Conservation (phyloP, 2,888 invertebrate genomes). For the Caenorhabditis sp. region DNA sequence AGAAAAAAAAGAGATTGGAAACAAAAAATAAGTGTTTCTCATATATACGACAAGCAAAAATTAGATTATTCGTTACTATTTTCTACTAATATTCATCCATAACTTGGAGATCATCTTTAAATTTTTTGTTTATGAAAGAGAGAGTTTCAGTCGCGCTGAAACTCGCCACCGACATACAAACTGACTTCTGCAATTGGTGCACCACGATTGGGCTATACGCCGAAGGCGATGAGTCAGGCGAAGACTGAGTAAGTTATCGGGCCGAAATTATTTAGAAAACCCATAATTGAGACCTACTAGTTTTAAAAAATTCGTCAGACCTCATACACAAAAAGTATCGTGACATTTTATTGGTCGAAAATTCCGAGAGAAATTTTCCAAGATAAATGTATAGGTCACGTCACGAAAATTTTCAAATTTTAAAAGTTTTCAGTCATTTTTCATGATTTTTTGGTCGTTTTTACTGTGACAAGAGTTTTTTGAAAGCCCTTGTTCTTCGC, state of each 20-base stretch:
- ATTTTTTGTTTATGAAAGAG: neutral
- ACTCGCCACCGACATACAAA: slow-evolving; percentile 22
- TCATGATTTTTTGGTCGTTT: no score
- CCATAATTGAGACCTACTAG: no score
- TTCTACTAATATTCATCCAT: neutral
- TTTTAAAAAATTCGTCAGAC: no score
- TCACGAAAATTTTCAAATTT: no score
- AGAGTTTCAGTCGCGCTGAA: slow-evolving; percentile 23
- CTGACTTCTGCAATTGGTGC: slow-evolving; percentile 43
- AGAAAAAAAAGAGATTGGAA: neutral
- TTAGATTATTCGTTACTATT: neutral
- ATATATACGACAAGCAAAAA: no score
- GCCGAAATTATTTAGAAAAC: neutral
- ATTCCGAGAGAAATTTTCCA: no score
- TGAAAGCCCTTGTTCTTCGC: no score
- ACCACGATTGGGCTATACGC: slow-evolving; percentile 43
- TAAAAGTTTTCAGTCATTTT: no score
- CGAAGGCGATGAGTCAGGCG: slow-evolving; percentile 37
- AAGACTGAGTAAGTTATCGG: slow-evolving; percentile 41
- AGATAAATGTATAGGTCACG: no score
- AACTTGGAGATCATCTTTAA: neutral
- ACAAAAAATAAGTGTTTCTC: neutral
- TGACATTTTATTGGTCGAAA: no score
- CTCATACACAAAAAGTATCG: no score
- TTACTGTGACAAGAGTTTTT: no score